These are phyloP conservation scores for Diarsia mendica DNA, from an alignment of 2,888 invertebrate genomes.

Conservation along the genomic window DNA sequence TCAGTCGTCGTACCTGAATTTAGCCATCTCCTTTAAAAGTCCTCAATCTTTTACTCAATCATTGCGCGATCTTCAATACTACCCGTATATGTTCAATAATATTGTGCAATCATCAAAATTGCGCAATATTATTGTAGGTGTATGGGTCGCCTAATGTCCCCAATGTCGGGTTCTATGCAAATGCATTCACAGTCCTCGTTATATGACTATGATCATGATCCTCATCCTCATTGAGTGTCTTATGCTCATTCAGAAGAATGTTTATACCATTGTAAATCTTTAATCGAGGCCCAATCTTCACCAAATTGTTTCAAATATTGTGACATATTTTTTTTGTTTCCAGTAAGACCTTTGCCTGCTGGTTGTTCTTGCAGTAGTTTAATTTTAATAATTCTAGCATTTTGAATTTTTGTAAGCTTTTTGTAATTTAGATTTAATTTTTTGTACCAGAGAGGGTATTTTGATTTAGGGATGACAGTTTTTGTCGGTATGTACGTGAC, in stretches of 20 bases:
- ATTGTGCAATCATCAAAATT: constrained; percentile 9
- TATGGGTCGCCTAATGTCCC: no score
- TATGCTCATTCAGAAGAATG: constrained; percentile 36
- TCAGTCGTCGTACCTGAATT: no score
- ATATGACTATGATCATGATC: no score
- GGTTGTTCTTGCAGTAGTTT: constrained; percentile 28
- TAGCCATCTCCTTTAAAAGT: no score
- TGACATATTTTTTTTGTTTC: constrained; percentile 28
- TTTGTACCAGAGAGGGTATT: no score
- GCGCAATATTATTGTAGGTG: no score
- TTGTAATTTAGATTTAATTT: constrained; percentile 20
- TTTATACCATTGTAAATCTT: constrained; percentile 42
- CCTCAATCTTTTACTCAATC: background rate
- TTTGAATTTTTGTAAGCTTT: constrained; percentile 18
- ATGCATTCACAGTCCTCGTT: no score
- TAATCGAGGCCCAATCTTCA: constrained; percentile 33
- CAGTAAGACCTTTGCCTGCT: constrained; percentile 27
- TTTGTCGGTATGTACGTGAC: no score
- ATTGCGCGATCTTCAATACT: constrained; percentile 12
- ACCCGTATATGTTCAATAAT: background rate
- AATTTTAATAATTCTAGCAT: background rate
- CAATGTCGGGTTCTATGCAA: no score
- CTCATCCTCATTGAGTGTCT: no score
- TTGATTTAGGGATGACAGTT: no score
- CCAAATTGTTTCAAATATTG: constrained; percentile 32